Percentiles rank a stretch among this genome's conserved stretches.
These are phyloP conservation scores for Xenopus borealis DNA, from an alignment of 2,113 vertebrate species.

Conservation along the genomic window DNA sequence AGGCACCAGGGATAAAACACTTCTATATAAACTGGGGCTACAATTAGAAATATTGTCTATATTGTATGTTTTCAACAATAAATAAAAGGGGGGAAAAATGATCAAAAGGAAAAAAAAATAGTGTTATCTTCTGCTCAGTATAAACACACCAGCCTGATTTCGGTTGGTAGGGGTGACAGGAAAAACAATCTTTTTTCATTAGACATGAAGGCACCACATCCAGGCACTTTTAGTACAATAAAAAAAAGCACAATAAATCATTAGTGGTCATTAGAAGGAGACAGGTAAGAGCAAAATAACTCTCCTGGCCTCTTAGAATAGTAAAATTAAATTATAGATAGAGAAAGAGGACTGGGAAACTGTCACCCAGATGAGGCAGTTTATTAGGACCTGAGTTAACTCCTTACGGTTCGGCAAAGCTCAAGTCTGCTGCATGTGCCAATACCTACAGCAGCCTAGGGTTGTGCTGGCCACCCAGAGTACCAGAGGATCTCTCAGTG, in stretches of 20 bases:
- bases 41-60: slow-evolving; percentile 78
- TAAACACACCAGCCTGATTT: slow-evolving; percentile 77
- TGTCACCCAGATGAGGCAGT: slow-evolving; percentile 2
- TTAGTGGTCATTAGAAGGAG: slow-evolving; percentile 76
- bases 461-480: too few species aligned
- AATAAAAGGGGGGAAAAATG: slow-evolving; percentile 62
- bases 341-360: not conserved
- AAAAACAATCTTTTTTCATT: slow-evolving; percentile 79
- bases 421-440: too few species aligned
- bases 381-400: slow-evolving; percentile 10
- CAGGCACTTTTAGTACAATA: slow-evolving; percentile 79
- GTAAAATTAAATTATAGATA: slow-evolving; percentile 73
- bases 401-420: not conserved
- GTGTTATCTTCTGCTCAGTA: slow-evolving; percentile 84
- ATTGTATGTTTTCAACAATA: slow-evolving; percentile 77
- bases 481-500: too few species aligned
- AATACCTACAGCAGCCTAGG: too few species aligned
- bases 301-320: slow-evolving; percentile 67
- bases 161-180: slow-evolving; percentile 58
- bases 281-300: slow-evolving; percentile 78
- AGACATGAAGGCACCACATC: slow-evolving; percentile 97
- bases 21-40: slow-evolving; percentile 76
- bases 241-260: slow-evolving; percentile 75
- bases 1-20: slow-evolving; percentile 88
- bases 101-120: slow-evolving; percentile 85